Conservation (phyloP, 2,797 vertebrate species). For the Tadarida brasiliensis region DNA sequence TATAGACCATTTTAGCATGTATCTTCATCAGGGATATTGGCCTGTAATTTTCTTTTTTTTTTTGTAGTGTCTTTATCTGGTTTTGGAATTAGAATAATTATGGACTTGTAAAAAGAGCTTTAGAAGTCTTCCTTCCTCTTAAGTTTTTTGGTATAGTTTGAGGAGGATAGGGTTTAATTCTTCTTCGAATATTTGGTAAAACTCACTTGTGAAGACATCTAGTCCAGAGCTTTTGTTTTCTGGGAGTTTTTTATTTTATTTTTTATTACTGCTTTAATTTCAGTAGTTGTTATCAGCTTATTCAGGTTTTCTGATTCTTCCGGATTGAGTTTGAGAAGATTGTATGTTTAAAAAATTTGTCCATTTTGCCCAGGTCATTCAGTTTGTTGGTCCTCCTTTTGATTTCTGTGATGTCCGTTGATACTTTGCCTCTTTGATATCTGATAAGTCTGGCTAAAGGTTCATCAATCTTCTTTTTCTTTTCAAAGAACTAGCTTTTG, state of each 20-base stretch:
- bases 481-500: background rate
- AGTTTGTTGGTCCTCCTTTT: background rate
- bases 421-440: too few species aligned
- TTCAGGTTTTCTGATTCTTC: background rate
- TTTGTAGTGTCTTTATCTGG: background rate
- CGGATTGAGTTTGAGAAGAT: too few species aligned
- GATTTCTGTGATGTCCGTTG: background rate
- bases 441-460: background rate
- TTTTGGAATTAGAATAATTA: background rate
- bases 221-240: background rate
- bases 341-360: too few species aligned
- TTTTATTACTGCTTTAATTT: background rate
- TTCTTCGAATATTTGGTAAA: background rate
- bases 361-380: too few species aligned
- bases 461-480: background rate
- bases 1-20: too few species aligned
- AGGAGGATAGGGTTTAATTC: background rate
- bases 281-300: background rate
- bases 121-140: background rate
- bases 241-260: background rate
- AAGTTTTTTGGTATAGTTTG: background rate
- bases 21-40: too few species aligned
- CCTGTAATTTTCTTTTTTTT: too few species aligned
- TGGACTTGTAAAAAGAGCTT: background rate
- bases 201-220: too few species aligned